Evolutionary conservation across 2,113 vertebrate species (phyloP).

Genomic region (Ia io): DNA sequence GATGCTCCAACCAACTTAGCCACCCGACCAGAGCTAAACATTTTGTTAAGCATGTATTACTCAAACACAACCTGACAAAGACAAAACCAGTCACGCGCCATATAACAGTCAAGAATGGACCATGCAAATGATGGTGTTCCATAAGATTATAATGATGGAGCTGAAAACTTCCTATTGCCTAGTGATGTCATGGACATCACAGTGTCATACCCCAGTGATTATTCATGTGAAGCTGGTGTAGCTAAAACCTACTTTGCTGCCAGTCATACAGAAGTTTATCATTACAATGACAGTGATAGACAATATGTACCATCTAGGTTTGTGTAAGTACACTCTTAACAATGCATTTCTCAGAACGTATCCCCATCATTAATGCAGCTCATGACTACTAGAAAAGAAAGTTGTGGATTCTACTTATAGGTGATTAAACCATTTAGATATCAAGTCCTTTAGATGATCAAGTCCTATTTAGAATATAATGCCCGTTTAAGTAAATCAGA

Average conservation of each 20-base stretch:
- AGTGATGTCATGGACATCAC: background rate
- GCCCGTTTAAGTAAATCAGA: background rate
- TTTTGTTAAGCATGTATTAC: background rate
- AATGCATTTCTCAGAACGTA: background rate
- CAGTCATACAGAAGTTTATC: background rate
- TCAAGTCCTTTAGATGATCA: background rate
- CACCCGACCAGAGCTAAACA: background rate
- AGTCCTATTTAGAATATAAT: slow-evolving; percentile 22
- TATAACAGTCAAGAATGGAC: background rate
- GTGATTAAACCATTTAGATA: background rate
- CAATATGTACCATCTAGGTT: background rate
- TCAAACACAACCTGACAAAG: background rate
- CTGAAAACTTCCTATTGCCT: background rate
- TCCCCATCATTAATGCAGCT: background rate
- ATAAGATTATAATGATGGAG: background rate
- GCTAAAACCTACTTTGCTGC: background rate
- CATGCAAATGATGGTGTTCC: background rate
- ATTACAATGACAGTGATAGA: background rate
- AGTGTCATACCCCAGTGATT: background rate
- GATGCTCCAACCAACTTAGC: background rate
- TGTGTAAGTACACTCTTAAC: background rate
- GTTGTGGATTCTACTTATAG: background rate
- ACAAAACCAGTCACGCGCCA: background rate
- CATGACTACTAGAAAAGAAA: background rate
- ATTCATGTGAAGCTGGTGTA: background rate